phyloP scores from a whole-genome alignment of 2,113 vertebrate genomes.

The Calypte anna region DNA sequence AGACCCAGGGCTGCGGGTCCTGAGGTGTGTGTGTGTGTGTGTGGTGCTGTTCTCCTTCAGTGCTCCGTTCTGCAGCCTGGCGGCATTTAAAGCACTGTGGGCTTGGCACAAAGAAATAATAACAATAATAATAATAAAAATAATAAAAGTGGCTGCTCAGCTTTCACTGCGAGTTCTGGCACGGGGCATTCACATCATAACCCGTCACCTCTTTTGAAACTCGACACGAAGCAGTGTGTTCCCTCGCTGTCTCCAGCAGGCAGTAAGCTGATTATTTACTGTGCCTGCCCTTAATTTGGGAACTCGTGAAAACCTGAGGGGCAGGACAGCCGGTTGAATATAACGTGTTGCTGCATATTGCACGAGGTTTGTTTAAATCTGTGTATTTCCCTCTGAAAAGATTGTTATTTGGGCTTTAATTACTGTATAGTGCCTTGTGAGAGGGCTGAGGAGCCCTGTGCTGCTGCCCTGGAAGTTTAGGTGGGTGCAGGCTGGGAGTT shows the following conservation, averaged over 20 bases:
- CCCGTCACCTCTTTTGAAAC: not conserved
- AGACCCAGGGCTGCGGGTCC: too few species aligned
- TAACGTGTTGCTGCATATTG: fast-evolving
- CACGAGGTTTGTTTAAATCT: fast-evolving
- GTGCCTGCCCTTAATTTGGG: not conserved
- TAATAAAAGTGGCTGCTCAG: not conserved
- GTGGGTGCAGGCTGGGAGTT: not conserved
- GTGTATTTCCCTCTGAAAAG: not conserved
- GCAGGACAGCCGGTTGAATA: not conserved
- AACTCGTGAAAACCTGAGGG: not conserved
- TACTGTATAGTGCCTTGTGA: fast-evolving
- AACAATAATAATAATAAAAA: not conserved
- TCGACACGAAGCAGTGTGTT: fast-evolving
- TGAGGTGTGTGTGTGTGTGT: too few species aligned
- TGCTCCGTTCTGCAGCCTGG: too few species aligned
- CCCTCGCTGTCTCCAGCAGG: fast-evolving
- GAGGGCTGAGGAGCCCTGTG: not conserved
- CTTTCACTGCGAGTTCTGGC: not conserved
- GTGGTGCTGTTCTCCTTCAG: too few species aligned
- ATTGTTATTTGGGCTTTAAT: not conserved
- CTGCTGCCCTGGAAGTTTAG: not conserved
- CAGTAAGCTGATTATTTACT: not conserved
- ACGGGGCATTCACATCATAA: fast-evolving
- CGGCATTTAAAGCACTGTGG: too few species aligned
- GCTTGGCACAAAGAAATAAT: too few species aligned